Percentiles rank a stretch among this genome's conserved stretches.
These are phyloP conservation scores for Eulithis prunata DNA, from an alignment of 2,888 invertebrate genomes.

Conservation along the genomic window DNA sequence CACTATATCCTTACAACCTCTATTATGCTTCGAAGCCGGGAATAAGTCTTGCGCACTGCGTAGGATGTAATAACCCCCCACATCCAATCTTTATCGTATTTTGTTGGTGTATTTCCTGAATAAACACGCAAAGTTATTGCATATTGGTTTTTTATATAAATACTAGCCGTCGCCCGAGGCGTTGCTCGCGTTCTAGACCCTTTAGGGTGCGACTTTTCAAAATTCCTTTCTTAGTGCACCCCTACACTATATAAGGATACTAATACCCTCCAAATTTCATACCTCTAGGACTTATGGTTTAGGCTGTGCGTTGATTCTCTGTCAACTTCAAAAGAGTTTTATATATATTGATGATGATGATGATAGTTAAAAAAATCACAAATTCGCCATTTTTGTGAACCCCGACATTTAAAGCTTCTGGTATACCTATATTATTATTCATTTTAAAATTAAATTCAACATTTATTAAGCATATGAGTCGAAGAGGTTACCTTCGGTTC, in stretches of 20 bases:
- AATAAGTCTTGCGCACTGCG: constrained; percentile 6
- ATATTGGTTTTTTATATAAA: not conserved
- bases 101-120: constrained; percentile 9
- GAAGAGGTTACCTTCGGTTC: constrained; percentile 18
- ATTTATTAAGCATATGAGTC: not conserved
- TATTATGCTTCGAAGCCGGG: constrained; percentile 17
- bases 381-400: constrained; percentile 10
- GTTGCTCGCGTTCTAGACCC: too few species aligned
- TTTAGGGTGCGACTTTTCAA: too few species aligned
- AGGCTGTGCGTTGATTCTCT: too few species aligned
- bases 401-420: constrained; percentile 15
- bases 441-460: constrained; percentile 2
- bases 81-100: constrained; percentile 6
- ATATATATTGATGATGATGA: too few species aligned
- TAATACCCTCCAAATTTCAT: too few species aligned
- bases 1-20: constrained; percentile 32
- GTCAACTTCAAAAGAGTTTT: too few species aligned
- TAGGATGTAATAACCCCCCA: constrained; percentile 5
- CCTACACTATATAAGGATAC: too few species aligned
- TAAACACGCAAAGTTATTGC: constrained; percentile 14
- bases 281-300: too few species aligned
- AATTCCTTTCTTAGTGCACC: too few species aligned
- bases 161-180: too few species aligned
- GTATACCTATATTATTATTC: constrained; percentile 11
- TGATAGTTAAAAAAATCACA: not conserved